Evolutionary conservation across 1,140 invertebrate genomes (phyloP).

Genomic region (Apis mellifera): Amel_HAv3.1 CM009936.2:5451001-5451500

Average conservation of each 20-base stretch:
- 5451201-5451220: slow-evolving; percentile 74
- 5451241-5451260: slow-evolving; percentile 65
- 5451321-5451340: slow-evolving; percentile 39
- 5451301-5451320: slow-evolving; percentile 55
- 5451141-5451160: slow-evolving; percentile 70
- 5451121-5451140: slow-evolving; percentile 57
- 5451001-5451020: background rate
- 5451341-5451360: slow-evolving; percentile 40
- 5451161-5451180: slow-evolving; percentile 76
- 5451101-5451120: slow-evolving; percentile 43
- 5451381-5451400: slow-evolving; percentile 8
- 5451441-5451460: background rate
- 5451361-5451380: slow-evolving; percentile 42
- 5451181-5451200: slow-evolving; percentile 69
- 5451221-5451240: slow-evolving; percentile 69
- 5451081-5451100: slow-evolving; percentile 33
- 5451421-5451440: background rate
- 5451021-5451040: slow-evolving; percentile 2
- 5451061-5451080: slow-evolving; percentile 2
- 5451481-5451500: background rate
- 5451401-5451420: background rate
- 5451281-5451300: slow-evolving; percentile 56
- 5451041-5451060: slow-evolving; percentile 25
- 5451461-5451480: background rate
- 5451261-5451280: slow-evolving; percentile 70